Conservation (phyloP, 2,888 invertebrate genomes). For the Arctia plantaginis region DNA sequence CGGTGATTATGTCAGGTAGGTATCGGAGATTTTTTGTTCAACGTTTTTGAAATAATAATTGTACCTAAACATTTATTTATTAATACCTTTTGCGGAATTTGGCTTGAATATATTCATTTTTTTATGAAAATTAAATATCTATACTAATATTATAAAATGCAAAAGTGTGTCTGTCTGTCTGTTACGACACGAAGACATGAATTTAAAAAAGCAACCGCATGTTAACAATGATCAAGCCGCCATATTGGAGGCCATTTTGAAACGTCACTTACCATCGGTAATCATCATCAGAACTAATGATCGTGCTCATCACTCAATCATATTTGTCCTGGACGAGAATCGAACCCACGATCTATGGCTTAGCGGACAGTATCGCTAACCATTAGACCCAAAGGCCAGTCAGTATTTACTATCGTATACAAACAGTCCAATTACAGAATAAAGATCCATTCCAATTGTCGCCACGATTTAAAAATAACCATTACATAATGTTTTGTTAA, state of each 20-base stretch:
- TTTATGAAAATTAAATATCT: no score
- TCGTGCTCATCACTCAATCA: no score
- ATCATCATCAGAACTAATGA: no score
- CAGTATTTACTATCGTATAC: neutral
- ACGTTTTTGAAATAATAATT: neutral
- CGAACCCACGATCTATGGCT: neutral
- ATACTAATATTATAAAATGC: no score
- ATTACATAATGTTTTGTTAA: conserved; percentile 40
- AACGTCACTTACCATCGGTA: no score
- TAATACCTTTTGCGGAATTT: no score
- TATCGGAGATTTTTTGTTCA: neutral
- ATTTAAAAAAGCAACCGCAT: neutral
- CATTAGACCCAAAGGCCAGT: neutral
- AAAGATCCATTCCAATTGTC: neutral
- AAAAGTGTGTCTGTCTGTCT: no score
- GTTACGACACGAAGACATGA: no score
- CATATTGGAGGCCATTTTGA: conserved; percentile 7
- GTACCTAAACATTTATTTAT: neutral
- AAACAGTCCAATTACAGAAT: neutral
- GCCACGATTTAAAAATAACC: conserved; percentile 29
- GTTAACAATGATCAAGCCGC: neutral
- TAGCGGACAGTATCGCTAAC: neutral
- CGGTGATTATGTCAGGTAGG: neutral
- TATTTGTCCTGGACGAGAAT: neutral
- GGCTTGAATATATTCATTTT: no score